phyloP scores from a whole-genome alignment of 2,888 invertebrate species.

The Cactoblastis cactorum region DNA sequence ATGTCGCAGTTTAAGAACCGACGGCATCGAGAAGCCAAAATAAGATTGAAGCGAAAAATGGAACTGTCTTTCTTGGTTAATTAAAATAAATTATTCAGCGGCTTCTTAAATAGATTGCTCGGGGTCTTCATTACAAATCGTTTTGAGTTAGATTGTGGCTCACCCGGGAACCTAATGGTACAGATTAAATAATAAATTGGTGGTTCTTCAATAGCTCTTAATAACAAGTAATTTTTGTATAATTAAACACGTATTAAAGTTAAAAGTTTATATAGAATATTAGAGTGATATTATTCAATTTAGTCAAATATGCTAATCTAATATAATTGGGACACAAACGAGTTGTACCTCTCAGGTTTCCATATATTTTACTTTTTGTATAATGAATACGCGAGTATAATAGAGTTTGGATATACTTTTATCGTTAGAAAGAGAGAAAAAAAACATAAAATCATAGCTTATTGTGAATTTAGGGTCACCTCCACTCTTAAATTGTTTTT shows the following conservation, averaged over 20 bases:
- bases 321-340: too few relatives aligned
- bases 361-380: too few relatives aligned
- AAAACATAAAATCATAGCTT: too few relatives aligned
- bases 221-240: not conserved
- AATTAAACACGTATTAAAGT: not conserved
- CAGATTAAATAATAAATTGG: constrained; percentile 32
- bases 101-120: constrained; percentile 57
- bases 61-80: constrained; percentile 62
- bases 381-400: too few relatives aligned
- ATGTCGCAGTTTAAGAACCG: constrained; percentile 64
- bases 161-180: constrained; percentile 41
- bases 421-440: too few relatives aligned
- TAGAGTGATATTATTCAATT: not conserved
- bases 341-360: too few relatives aligned
- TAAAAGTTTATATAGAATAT: too few relatives aligned
- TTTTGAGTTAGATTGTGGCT: constrained; percentile 48
- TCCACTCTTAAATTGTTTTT: too few relatives aligned
- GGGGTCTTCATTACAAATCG: constrained; percentile 57
- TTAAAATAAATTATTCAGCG: constrained; percentile 71
- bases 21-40: constrained; percentile 56
- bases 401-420: too few relatives aligned
- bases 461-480: too few relatives aligned
- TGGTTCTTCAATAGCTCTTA: not conserved
- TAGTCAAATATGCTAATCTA: too few relatives aligned
- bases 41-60: constrained; percentile 65